Percentiles rank a stretch among this genome's conserved stretches.
phyloP scores from a whole-genome alignment of 2,888 invertebrate genomes.

The Caenorhabditis angaria region DNA sequence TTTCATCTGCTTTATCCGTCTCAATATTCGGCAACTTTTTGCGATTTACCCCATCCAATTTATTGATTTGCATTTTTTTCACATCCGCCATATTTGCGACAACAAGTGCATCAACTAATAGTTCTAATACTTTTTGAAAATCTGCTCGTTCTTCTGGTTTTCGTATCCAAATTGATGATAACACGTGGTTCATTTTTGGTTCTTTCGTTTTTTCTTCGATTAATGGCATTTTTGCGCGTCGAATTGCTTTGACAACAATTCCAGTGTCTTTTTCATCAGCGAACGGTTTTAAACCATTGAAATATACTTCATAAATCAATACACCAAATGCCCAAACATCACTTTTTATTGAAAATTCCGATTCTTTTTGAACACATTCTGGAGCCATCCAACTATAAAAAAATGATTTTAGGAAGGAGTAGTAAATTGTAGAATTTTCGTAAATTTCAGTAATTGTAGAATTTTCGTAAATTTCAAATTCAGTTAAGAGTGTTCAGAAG shows the following conservation, averaged over 20 bases:
- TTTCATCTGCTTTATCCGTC: no score
- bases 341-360: no score
- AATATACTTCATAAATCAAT: slow-evolving; percentile 55
- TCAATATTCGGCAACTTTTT: slow-evolving; percentile 33
- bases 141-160: slow-evolving; percentile 37
- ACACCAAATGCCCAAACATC: no score
- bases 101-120: slow-evolving; percentile 20
- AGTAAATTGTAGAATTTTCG: no score
- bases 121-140: slow-evolving; percentile 32
- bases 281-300: slow-evolving; percentile 41
- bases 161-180: slow-evolving; percentile 30
- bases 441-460: no score
- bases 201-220: slow-evolving; percentile 42
- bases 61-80: slow-evolving; percentile 36
- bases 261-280: slow-evolving; percentile 45
- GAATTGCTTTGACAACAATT: slow-evolving; percentile 43
- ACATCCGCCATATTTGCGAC: slow-evolving; percentile 12
- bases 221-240: slow-evolving; percentile 46
- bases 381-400: slow-evolving; percentile 58
- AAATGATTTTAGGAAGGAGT: no score
- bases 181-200: slow-evolving; percentile 19
- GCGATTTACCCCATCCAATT: slow-evolving; percentile 26
- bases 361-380: no score
- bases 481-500: no score
- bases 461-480: no score